Percentiles rank a stretch among this genome's conserved stretches.
phyloP scores from a whole-genome alignment of 2,888 invertebrate genomes.

The Heteropelma amictum region DNA sequence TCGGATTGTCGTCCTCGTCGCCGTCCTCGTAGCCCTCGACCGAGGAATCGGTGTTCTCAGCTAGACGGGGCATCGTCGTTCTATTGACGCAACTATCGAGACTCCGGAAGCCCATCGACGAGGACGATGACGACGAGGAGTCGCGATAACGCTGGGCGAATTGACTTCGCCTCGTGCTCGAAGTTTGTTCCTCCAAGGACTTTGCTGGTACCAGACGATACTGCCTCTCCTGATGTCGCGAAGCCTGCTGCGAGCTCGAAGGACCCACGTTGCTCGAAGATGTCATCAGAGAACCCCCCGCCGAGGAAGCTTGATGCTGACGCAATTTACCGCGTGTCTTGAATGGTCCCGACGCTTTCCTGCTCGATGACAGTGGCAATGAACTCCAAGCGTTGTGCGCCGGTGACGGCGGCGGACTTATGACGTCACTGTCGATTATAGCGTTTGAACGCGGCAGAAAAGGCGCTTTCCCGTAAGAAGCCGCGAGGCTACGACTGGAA shows the following conservation, averaged over 20 bases:
- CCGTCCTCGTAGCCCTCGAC: constrained; percentile 80
- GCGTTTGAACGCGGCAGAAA: constrained; percentile 80
- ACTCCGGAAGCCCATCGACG: constrained; percentile 83
- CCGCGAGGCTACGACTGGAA: constrained; percentile 62
- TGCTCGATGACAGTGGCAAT: constrained; percentile 62
- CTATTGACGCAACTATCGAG: constrained; percentile 81
- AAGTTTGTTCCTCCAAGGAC: constrained; percentile 79
- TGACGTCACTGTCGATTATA: constrained; percentile 80
- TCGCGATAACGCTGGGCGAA: constrained; percentile 80
- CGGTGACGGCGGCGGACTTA: constrained; percentile 79
- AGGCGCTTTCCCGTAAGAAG: constrained; percentile 78
- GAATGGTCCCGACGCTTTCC: constrained; percentile 63
- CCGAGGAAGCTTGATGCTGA: constrained; percentile 61
- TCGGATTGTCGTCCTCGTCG: constrained; percentile 79
- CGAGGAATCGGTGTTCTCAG: constrained; percentile 80
- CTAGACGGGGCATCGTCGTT: constrained; percentile 79
- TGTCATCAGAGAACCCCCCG: not conserved
- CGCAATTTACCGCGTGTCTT: constrained; percentile 68
- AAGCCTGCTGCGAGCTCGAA: constrained; percentile 39
- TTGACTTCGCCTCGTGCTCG: constrained; percentile 80
- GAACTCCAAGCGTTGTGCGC: constrained; percentile 75
- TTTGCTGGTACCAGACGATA: constrained; percentile 79
- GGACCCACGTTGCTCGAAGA: constrained; percentile 4
- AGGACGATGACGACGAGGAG: constrained; percentile 80
- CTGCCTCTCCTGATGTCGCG: constrained; percentile 47